These are phyloP conservation scores for Clavelina lepadiformis DNA, from an alignment of 23 tunicate species.

Conservation along the genomic window DNA sequence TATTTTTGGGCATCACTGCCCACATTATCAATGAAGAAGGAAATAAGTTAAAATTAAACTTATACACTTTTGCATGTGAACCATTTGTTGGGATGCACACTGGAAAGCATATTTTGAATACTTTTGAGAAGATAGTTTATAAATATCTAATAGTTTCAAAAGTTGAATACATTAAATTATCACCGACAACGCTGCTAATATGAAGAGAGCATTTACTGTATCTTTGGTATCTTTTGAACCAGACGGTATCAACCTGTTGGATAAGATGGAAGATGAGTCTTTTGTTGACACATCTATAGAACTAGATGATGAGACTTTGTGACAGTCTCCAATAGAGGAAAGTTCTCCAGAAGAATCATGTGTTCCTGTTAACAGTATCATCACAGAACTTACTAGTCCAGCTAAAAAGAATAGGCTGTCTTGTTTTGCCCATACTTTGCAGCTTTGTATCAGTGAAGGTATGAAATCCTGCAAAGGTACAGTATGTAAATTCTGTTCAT, in stretches of 20 bases:
- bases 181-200: constrained; percentile 21
- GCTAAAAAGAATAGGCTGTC: background rate
- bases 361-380: no score
- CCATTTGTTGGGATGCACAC: constrained; percentile 8
- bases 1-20: constrained; percentile 5
- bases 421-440: constrained; percentile 17
- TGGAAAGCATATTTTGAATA: constrained; percentile 1
- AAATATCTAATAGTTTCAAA: background rate
- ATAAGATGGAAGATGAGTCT: no score
- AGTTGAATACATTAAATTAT: background rate
- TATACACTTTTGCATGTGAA: background rate
- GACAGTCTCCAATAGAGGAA: background rate
- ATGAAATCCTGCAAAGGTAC: background rate
- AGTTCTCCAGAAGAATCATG: no score
- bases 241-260: no score
- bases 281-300: no score
- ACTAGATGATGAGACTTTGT: background rate
- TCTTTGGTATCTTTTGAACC: no score
- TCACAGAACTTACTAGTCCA: no score
- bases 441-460: background rate
- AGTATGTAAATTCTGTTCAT: no score
- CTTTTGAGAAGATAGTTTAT: constrained; percentile 3
- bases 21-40: background rate
- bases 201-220: background rate
- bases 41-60: background rate